A percentile compares a stretch with the other conserved stretches of the same genome.
Evolutionary conservation across 35 echinoderm and acorn worm species (phyloP).

Genomic region (Apostichopus japonicus): DNA sequence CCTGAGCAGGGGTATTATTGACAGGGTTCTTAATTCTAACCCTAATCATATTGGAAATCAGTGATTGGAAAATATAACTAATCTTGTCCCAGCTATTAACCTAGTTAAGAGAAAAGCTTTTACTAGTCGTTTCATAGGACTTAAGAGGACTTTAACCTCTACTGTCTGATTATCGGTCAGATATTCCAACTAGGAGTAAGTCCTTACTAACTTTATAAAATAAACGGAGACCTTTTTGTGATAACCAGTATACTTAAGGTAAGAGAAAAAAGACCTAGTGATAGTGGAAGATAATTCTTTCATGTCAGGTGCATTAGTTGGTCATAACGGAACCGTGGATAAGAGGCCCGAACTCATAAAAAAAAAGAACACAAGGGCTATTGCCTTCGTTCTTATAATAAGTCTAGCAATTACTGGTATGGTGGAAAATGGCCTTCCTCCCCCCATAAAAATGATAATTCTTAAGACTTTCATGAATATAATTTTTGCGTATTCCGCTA

Average conservation of each 20-base stretch:
- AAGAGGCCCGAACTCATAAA: not conserved
- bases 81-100: slow-evolving; percentile 34
- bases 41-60: slow-evolving; percentile 75
- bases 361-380: not conserved
- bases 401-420: not conserved
- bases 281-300: slow-evolving; percentile 27
- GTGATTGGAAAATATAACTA: slow-evolving; percentile 42
- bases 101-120: slow-evolving; percentile 26
- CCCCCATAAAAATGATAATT: slow-evolving; percentile 60
- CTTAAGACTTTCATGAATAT: slow-evolving; percentile 69
- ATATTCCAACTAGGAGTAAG: slow-evolving; percentile 54
- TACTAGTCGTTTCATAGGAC: slow-evolving; percentile 51
- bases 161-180: slow-evolving; percentile 80
- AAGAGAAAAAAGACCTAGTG: not conserved
- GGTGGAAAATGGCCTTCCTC: not conserved
- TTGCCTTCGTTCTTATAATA: not conserved
- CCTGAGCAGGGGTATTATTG: slow-evolving; percentile 53
- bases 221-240: too few species aligned
- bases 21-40: slow-evolving; percentile 61
- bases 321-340: slow-evolving; percentile 44
- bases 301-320: slow-evolving; percentile 43
- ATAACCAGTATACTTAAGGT: too few species aligned
- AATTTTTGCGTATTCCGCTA: slow-evolving; percentile 79
- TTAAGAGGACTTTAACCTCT: slow-evolving; percentile 70
- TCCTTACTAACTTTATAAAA: not conserved